Base-by-base conservation (phyloP, 2,797 vertebrate genomes). In the Limnodromus scolopaceus region DNA sequence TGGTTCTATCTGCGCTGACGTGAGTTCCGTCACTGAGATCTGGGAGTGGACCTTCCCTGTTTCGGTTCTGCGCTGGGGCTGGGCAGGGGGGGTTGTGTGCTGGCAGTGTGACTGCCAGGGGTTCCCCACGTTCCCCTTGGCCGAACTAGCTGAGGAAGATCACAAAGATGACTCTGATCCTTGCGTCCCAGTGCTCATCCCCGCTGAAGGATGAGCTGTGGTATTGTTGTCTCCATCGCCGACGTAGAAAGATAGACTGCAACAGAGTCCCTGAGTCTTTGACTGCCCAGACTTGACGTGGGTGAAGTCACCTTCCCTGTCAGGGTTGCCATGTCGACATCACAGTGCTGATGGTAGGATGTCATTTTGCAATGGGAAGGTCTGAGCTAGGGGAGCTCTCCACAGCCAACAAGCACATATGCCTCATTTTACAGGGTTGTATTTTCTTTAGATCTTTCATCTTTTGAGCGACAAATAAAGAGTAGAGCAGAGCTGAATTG, bases 221-320 rank as follows among this genome's bases (percentile, higher is more conserved):
- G 20, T 30, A 4, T 4, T 5, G 38, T 17, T 45, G n/a, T 6
- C 48, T 15, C 63, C 16, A 1, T 9, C 5, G 1, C 22, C 24
- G 6, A 9, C 27, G 8, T 0, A 34, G 63, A 46, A 46, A 71
- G 0, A 1, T 1, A 11, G 27, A 6, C 10, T 51, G 76, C 36
- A 22, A 0, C 20, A 4, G 17, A 28, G 45, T 13, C 23, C 13
- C 25, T 0, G 4, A 6, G 23, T 0, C 10, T 32, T 13, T 0
- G 5, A 9, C 34, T 55, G 76, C 65, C 14, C 48, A 27, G 41
- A 22, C 4, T 20, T 4, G 23, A 36, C 1, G 0, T 0, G 1
- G 45, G 46, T 12, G 28, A 45, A 51, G 41, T 43, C 58, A 13
- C 24, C 2, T 1, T 39, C 36, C 48, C 2, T 2, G 36, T n/a